Conservation (phyloP, 2,888 invertebrate species). For the Cyclophora albipunctata region DNA sequence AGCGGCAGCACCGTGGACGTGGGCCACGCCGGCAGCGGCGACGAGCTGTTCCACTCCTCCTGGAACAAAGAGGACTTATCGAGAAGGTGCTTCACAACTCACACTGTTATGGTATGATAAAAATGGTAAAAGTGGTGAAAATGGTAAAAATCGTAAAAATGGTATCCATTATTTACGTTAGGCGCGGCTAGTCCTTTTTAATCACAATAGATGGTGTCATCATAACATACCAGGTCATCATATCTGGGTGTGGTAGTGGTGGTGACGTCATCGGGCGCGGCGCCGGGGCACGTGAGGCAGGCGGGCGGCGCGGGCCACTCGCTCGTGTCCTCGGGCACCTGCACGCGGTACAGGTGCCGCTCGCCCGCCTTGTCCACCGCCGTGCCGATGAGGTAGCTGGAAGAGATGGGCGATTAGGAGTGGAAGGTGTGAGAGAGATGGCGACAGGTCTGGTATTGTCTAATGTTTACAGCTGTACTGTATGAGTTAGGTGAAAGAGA, state of each 20-base stretch:
- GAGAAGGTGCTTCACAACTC: too few species aligned
- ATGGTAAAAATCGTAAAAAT: too few species aligned
- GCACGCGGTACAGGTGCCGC: constrained; percentile 86
- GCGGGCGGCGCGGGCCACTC: constrained; percentile 59
- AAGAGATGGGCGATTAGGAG: background rate
- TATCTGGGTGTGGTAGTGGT: constrained; percentile 29
- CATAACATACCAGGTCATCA: constrained; percentile 34
- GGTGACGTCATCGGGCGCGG: constrained; percentile 21
- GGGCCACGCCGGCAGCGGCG: constrained; percentile 53
- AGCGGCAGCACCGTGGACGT: constrained; percentile 57
- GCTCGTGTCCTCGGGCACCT: constrained; percentile 41
- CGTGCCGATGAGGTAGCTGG: constrained; percentile 88
- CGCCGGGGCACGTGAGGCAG: constrained; percentile 76
- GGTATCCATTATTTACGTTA: too few species aligned
- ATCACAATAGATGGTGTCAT: too few species aligned
- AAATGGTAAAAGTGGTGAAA: too few species aligned
- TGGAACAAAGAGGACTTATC: constrained; percentile 13
- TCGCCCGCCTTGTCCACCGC: constrained; percentile 85
- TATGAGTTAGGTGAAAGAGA: too few species aligned
- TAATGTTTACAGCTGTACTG: too few species aligned
- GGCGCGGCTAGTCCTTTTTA: too few species aligned
- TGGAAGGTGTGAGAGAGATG: too few species aligned
- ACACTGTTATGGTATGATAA: too few species aligned
- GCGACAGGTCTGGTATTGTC: too few species aligned
- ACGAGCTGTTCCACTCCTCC: constrained; percentile 53